Evolutionary conservation across 1,140 invertebrate genomes (phyloP).

Genomic region (Diorhabda carinulata): DNA sequence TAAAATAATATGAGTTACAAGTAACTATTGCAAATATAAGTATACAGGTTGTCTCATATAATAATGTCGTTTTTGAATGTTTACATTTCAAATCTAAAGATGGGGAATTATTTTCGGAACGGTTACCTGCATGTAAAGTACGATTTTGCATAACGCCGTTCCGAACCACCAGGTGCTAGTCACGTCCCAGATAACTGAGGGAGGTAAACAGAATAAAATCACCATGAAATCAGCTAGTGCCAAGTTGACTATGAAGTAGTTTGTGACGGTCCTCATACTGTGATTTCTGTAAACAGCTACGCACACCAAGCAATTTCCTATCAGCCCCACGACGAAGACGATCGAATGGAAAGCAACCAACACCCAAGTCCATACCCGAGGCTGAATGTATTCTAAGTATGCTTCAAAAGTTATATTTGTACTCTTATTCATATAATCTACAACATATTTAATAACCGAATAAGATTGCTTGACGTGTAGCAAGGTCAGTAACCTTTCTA

Average conservation of each 20-base stretch:
- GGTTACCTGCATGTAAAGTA: conserved; percentile 80
- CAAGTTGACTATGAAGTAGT: conserved; percentile 90
- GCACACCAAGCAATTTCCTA: conserved; percentile 82
- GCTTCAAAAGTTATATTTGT: conserved; percentile 5
- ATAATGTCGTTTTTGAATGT: no score
- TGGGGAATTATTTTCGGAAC: no score
- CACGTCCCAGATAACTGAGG: conserved; percentile 84
- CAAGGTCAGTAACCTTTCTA: no score
- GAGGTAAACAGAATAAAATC: conserved; percentile 80
- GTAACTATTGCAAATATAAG: no score
- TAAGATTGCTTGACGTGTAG: no score
- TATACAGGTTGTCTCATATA: no score
- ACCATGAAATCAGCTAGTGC: conserved; percentile 89
- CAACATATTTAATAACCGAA: no score
- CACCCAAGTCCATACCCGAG: conserved; percentile 41
- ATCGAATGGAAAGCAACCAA: conserved; percentile 40
- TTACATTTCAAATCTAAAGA: no score
- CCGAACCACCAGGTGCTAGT: conserved; percentile 90
- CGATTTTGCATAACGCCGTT: conserved; percentile 72
- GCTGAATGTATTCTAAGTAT: conserved; percentile 35
- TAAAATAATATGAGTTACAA: no score
- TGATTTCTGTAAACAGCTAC: conserved; percentile 83
- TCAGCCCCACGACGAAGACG: conserved; percentile 42
- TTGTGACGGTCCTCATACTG: conserved; percentile 85
- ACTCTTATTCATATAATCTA: no score